Conservation (phyloP, 1,140 invertebrate species). For the Neodiprion virginianus region DNA sequence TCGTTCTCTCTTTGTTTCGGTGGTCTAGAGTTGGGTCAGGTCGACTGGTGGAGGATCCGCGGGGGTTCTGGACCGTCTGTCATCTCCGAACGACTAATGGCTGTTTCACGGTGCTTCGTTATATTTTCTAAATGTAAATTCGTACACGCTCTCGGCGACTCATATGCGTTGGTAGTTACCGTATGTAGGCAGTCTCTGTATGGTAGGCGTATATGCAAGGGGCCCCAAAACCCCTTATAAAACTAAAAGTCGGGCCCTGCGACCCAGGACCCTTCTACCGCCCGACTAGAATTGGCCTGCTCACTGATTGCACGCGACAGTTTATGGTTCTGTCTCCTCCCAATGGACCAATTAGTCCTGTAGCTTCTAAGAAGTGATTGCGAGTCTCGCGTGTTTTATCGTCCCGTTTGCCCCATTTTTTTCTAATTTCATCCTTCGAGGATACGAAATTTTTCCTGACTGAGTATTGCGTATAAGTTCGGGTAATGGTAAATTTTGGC, state of each 20-base stretch:
- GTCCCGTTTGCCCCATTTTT: background rate
- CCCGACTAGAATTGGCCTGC: conserved; percentile 50
- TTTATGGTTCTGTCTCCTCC: conserved; percentile 54
- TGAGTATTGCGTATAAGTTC: too few relatives aligned
- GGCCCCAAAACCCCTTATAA: conserved; percentile 30
- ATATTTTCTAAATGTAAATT: conserved; percentile 65
- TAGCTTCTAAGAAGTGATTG: conserved; percentile 53
- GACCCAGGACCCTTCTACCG: background rate
- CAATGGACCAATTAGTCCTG: conserved; percentile 58
- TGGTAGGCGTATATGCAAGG: conserved; percentile 17
- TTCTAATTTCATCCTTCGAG: background rate
- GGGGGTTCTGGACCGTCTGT: conserved; percentile 62
- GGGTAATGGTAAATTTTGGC: too few relatives aligned
- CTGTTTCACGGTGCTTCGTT: conserved; percentile 62
- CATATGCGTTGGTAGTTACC: conserved; percentile 13
- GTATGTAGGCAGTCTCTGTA: conserved; percentile 3
- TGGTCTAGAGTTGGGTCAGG: conserved; percentile 34
- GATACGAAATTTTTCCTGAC: background rate
- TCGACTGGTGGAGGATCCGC: conserved; percentile 47
- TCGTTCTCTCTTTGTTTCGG: conserved; percentile 52
- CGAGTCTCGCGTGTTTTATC: background rate
- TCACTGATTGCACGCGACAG: conserved; percentile 61
- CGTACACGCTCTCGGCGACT: conserved; percentile 51
- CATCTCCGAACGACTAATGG: conserved; percentile 63
- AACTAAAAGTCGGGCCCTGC: conserved; percentile 32